phyloP scores from a whole-genome alignment of 1,140 invertebrate genomes.

The Aphis craccivora region DNA sequence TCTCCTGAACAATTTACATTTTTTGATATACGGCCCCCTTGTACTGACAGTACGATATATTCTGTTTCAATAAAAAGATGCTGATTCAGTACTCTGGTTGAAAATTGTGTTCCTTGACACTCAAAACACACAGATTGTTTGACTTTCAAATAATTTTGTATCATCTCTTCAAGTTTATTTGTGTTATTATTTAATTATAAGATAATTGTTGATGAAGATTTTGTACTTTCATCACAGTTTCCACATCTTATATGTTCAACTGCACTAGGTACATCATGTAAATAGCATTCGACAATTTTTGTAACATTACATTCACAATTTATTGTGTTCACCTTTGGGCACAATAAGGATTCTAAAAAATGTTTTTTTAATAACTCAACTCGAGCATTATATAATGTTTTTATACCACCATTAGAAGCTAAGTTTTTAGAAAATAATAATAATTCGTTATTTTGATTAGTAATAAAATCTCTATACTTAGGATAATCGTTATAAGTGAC shows the following conservation, averaged over 20 bases:
- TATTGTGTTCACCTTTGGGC: background rate
- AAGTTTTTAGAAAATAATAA: background rate
- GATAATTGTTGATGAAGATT: background rate
- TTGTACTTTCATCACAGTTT: background rate
- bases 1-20: too few relatives aligned
- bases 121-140: background rate
- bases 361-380: background rate
- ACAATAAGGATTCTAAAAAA: background rate
- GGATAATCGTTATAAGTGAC: background rate
- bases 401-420: background rate
- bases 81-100: background rate
- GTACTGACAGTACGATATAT: background rate
- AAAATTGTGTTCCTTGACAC: background rate
- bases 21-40: too few relatives aligned
- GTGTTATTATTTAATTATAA: background rate
- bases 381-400: background rate
- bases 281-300: background rate
- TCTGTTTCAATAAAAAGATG: background rate
- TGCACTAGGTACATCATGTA: background rate
- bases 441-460: background rate
- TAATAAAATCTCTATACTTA: background rate
- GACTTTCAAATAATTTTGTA: background rate
- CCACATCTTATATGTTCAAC: background rate
- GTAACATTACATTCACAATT: background rate
- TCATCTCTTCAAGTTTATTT: background rate